Conservation (phyloP, 2,888 invertebrate genomes). For the Heliconius aoede region DNA sequence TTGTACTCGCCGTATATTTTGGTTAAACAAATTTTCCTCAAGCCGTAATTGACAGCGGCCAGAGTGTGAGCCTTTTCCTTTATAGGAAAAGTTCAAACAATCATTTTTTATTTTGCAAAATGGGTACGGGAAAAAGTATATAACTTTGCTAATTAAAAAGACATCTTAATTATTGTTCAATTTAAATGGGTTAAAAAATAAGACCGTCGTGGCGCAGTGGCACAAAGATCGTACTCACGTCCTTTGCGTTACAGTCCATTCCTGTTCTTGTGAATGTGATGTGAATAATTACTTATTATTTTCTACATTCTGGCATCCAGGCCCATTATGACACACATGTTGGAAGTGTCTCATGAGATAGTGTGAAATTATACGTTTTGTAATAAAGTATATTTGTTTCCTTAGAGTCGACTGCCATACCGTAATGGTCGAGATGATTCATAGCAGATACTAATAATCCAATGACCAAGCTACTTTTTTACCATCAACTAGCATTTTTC, state of each 20-base stretch:
- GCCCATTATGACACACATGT: no score
- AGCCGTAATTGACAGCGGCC: conserved; percentile 55
- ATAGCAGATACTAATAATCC: conserved; percentile 8
- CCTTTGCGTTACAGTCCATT: no score
- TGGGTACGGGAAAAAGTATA: not conserved
- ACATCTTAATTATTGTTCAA: no score
- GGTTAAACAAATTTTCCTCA: not conserved
- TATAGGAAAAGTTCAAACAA: not conserved
- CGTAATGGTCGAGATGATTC: conserved; percentile 2
- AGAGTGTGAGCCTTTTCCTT: conserved; percentile 41
- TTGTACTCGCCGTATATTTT: conserved; percentile 42
- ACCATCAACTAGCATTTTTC: conserved; percentile 23
- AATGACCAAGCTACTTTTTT: conserved; percentile 20
- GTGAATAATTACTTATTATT: no score
- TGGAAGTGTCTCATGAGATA: no score
- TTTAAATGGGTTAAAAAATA: no score
- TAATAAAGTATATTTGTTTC: not conserved
- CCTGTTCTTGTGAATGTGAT: no score
- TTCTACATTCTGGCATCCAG: no score
- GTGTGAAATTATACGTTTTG: no score
- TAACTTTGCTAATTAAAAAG: not conserved
- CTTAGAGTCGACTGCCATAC: not conserved
- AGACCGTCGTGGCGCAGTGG: no score
- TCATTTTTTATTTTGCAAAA: not conserved
- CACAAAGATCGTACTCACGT: no score